Evolutionary conservation across 2,888 invertebrate species (phyloP), one percentile per base, ranked within the genome.

Genomic region (Tricholauxania praeusta): DNA sequence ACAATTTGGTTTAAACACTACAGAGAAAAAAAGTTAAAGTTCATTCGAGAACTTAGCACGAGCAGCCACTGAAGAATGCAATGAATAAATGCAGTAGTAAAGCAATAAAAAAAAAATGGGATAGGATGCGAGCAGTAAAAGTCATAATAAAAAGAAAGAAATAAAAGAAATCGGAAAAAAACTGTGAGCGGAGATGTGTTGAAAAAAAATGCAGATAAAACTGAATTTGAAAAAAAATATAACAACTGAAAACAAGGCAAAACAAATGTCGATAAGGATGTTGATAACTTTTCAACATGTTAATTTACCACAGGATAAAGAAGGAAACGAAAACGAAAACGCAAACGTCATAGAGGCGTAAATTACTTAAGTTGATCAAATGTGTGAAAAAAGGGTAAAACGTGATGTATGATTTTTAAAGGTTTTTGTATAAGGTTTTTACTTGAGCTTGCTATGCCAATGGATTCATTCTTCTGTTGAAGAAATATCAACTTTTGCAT

Each of bases 141-240:
- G 39, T 69, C 28, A 52, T 65, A 66, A 59, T 51, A 75, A 62
- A 28, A 60, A 60, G 73, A 75, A 66, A 69, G 71, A 65, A 62
- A 59, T 69, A 51, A 72, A 63, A 52, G 80, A 80, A 57, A 22
- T 57, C 28, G 28, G 28, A 19, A 57, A 39, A 39, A 39, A 39
- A 1, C 10, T 10, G 39, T 12, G 4, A n/a, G 17, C 6, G 59
- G 14, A 60, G 14, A 62, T 15, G 32, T 39, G n/a, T 32, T 12
- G 28, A 15, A 12, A 19, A 15, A 19, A 15, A 7, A 7, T 15
- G 5, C 14, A 19, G 55, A 15, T 12, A 55, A 55, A 22, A 57
- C 57, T 28, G 28, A 17, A 57, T 28, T 28, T 15, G 5, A 22
- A 28, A 4, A 57, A 12, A 6, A 19, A 17, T 14, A 57, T 28